These are phyloP conservation scores for Australoheros facetus DNA, from an alignment of 2,797 vertebrate genomes.

Conservation along the genomic window DNA sequence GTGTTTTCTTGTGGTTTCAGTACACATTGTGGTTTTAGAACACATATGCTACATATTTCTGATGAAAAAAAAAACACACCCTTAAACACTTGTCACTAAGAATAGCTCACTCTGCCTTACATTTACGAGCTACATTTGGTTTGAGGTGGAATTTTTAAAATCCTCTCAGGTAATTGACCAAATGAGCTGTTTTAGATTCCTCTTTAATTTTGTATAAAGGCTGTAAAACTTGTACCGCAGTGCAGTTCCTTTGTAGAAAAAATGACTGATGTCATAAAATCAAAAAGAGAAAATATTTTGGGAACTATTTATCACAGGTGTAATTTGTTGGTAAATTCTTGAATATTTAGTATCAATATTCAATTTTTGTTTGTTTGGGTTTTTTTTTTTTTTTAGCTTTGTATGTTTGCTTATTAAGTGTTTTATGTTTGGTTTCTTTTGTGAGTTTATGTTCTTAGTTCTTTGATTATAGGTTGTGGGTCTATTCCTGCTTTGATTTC, in stretches of 20 bases:
- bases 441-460: neutral
- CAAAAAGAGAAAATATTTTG: neutral
- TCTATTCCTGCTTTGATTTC: neutral
- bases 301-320: neutral
- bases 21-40: neutral
- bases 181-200: neutral
- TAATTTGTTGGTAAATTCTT: neutral
- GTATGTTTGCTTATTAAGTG: neutral
- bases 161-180: neutral
- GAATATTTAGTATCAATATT: too few relatives aligned
- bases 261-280: neutral
- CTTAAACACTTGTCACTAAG: neutral
- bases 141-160: neutral
- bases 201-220: neutral
- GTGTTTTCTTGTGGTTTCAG: constrained; percentile 7
- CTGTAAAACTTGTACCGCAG: neutral
- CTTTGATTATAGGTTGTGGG: neutral
- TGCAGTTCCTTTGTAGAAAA: neutral
- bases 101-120: neutral
- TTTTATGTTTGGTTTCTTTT: neutral
- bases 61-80: neutral
- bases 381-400: too few relatives aligned
- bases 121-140: neutral
- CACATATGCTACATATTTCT: neutral
- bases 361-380: neutral